Conservation (phyloP, 2,113 vertebrate genomes). For the Eretmodus cyanostictus region DNA sequence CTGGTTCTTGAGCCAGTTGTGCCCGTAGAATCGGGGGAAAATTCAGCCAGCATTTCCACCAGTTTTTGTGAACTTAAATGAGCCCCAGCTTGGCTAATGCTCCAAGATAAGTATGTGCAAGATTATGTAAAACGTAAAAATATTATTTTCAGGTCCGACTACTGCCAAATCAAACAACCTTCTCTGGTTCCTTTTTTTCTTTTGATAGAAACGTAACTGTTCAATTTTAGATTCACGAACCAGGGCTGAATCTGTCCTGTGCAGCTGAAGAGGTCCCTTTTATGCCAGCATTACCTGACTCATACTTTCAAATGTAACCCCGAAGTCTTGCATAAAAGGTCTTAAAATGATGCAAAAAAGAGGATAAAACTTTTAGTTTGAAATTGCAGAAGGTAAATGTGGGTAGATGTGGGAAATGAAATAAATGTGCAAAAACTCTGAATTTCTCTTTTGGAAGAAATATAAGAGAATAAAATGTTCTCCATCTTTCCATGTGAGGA, state of each 20-base stretch:
- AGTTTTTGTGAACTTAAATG: neutral
- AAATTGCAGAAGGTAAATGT: neutral
- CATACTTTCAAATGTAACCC: neutral
- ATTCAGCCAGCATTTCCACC: neutral
- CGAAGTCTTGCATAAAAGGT: neutral
- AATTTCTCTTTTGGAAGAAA: neutral
- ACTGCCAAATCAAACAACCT: neutral
- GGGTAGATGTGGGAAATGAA: neutral
- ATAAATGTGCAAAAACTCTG: neutral
- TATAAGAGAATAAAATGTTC: neutral
- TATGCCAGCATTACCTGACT: neutral
- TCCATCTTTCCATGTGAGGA: neutral
- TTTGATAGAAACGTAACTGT: neutral
- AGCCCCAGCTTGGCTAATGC: neutral
- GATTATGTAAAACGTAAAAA: neutral
- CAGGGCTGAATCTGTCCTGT: neutral
- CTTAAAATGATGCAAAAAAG: neutral
- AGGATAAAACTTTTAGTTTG: neutral
- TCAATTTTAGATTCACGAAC: neutral
- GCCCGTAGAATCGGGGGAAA: neutral
- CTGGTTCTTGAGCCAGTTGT: neutral
- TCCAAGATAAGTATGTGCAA: neutral
- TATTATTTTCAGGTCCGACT: neutral
- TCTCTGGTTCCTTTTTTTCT: neutral
- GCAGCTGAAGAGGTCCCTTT: neutral